A percentile compares a stretch with the other conserved stretches of the same genome.
Conservation (phyloP, 2,888 invertebrate species). For the Selenia dentaria region DNA sequence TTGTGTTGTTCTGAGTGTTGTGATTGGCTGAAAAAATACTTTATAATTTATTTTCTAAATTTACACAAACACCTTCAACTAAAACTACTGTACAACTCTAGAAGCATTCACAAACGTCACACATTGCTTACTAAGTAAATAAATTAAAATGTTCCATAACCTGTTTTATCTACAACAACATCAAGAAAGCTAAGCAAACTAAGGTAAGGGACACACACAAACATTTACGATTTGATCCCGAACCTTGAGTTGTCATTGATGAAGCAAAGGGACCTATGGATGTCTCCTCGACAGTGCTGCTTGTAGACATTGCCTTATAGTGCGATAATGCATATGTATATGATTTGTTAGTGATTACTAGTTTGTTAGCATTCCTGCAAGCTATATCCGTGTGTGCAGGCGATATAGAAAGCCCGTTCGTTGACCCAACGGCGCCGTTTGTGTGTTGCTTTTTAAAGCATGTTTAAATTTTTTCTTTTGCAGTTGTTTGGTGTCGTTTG, state of each 20-base stretch:
- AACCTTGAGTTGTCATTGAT: constrained; percentile 68
- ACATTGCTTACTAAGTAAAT: constrained; percentile 13
- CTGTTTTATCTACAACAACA: constrained; percentile 33
- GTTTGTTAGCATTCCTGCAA: constrained; percentile 75
- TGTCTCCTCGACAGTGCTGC: constrained; percentile 68
- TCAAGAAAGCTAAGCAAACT: constrained; percentile 52
- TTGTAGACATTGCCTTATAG: constrained; percentile 66
- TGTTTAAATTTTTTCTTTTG: constrained; percentile 85
- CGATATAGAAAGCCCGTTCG: constrained; percentile 79
- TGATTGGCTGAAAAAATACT: constrained; percentile 71
- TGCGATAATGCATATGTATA: constrained; percentile 67
- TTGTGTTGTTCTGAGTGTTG: constrained; percentile 63
- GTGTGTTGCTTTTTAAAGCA: constrained; percentile 81
- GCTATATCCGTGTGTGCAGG: constrained; percentile 78
- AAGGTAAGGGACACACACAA: constrained; percentile 50
- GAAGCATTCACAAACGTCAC: constrained; percentile 25
- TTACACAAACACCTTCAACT: constrained; percentile 9
- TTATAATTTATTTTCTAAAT: constrained; percentile 30
- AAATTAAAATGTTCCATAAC: constrained; percentile 6
- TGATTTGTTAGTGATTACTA: constrained; percentile 64
- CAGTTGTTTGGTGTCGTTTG: constrained; percentile 85
- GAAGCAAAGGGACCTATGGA: constrained; percentile 71
- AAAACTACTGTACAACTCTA: constrained; percentile 15
- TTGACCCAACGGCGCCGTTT: constrained; percentile 63
- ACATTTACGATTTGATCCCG: constrained; percentile 54